A percentile compares a stretch with the other conserved stretches of the same genome.
Evolutionary conservation across 2,113 vertebrate genomes (phyloP).

Genomic region (Barbus barbus): DNA sequence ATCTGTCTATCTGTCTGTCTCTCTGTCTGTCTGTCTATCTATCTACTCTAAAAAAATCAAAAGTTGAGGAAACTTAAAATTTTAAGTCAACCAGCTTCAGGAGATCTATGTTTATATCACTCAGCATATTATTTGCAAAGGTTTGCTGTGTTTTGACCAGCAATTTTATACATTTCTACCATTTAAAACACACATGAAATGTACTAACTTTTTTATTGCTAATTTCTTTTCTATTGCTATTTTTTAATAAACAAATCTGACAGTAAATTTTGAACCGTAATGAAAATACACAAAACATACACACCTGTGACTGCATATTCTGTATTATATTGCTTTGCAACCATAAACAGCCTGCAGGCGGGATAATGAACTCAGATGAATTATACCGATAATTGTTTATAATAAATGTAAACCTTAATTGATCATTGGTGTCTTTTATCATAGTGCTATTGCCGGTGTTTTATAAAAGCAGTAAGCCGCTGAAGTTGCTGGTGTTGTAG

Average conservation of each 20-base stretch:
- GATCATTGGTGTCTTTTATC: not conserved
- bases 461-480: not conserved
- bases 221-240: not conserved
- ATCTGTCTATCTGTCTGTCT: too few species aligned
- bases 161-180: too few species aligned
- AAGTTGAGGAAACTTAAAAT: too few species aligned
- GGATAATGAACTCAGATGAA: slow-evolving; percentile 8
- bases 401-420: slow-evolving; percentile 33
- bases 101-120: too few species aligned
- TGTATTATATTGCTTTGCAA: not conserved
- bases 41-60: too few species aligned
- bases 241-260: not conserved
- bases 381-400: slow-evolving; percentile 1
- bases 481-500: not conserved
- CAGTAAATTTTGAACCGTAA: not conserved
- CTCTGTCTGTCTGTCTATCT: too few species aligned
- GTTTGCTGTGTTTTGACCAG: too few species aligned
- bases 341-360: not conserved
- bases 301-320: not conserved
- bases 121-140: too few species aligned
- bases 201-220: not conserved
- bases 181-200: too few species aligned
- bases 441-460: not conserved
- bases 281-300: not conserved
- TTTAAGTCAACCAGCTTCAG: too few species aligned